Percentiles rank a stretch among this genome's conserved stretches.
These are phyloP conservation scores for Brachylomia viminalis DNA, from an alignment of 2,888 invertebrate genomes.

Conservation along the genomic window DNA sequence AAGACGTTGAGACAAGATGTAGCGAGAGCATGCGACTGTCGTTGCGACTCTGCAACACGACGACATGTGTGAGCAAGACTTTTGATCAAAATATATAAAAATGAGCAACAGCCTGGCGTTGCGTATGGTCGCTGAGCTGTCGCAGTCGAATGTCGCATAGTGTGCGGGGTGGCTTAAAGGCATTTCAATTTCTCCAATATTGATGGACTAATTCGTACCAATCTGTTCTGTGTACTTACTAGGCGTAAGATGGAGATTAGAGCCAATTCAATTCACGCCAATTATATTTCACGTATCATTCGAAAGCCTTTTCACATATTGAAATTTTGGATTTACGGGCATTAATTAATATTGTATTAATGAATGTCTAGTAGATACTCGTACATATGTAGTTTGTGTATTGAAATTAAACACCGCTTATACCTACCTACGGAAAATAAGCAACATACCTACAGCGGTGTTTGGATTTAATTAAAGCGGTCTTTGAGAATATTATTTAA, in stretches of 20 bases:
- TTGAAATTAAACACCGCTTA: slow-evolving; percentile 40
- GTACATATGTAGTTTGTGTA: slow-evolving; percentile 21
- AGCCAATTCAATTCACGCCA: slow-evolving; percentile 42
- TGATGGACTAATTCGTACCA: slow-evolving; percentile 21
- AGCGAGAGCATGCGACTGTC: too few relatives aligned
- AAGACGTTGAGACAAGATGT: too few relatives aligned
- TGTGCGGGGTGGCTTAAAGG: neutral
- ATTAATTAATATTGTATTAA: slow-evolving; percentile 35
- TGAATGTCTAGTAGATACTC: slow-evolving; percentile 15
- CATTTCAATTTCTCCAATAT: slow-evolving; percentile 13
- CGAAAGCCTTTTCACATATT: slow-evolving; percentile 20
- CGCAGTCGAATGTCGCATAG: neutral
- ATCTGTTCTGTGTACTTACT: slow-evolving; percentile 13
- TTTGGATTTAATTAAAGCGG: slow-evolving; percentile 76
- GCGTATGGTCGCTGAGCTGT: too few relatives aligned
- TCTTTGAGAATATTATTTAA: slow-evolving; percentile 76
- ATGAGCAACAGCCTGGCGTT: too few relatives aligned
- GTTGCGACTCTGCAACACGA: too few relatives aligned
- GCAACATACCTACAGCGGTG: slow-evolving; percentile 61
- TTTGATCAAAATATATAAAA: too few relatives aligned
- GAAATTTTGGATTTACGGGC: slow-evolving; percentile 30
- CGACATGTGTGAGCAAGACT: too few relatives aligned
- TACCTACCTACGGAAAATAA: slow-evolving; percentile 53
- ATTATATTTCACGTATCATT: slow-evolving; percentile 38
- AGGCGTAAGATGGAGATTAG: slow-evolving; percentile 15